Base-by-base conservation (phyloP, 2,888 invertebrate species). In the Dicranocentrus wangi region DNA sequence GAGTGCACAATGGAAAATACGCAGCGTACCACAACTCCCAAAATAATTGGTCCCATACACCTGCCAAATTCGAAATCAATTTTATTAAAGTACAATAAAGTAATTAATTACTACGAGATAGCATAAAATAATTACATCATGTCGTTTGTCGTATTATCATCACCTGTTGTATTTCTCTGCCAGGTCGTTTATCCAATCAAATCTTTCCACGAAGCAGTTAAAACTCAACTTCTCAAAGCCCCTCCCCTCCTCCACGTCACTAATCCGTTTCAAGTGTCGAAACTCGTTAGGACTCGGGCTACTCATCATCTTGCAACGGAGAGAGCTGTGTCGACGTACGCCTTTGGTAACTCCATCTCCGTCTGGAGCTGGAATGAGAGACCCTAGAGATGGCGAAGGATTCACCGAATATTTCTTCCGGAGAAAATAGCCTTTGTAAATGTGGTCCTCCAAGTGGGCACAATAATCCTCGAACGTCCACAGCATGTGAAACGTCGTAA, bases 401-500 rank as follows among this genome's bases (percentile, higher is more conserved):
- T 71, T 63, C 10, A 78, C 1, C 13, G 70, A 78, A 19, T 17
- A 43, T n/a, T 47, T 61, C n/a, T 65, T 70, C 17, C 78, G 63
- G 17, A 78, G 70, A 65, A 78, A 78, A 47, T 58, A 55, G 0
- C 78, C 78, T 17, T 78, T 78, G 25, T 70, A 69, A 65, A 82
- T 82, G 32, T 79, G 75, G 19, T 79, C 66, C 47, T 82, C 82
- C 17, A 82, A 17, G 10, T 75, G 60, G 1, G 55, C 63, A 42
- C 82, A 82, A 58, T 66, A 82, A 51, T 75, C 70, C 55, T 82
- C 82, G 60, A 70, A 82, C 7, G 75, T 79, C 77, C 82, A 77
- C 42, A 82, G 25, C 53, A 75, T 71, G 60, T 82, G 71, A 17
- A 66, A 79, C 10, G 79, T 79, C 10, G 79, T 71, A n/a, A 82